Conservation (phyloP, 2,888 invertebrate species). For the Abrostola tripartita region DNA sequence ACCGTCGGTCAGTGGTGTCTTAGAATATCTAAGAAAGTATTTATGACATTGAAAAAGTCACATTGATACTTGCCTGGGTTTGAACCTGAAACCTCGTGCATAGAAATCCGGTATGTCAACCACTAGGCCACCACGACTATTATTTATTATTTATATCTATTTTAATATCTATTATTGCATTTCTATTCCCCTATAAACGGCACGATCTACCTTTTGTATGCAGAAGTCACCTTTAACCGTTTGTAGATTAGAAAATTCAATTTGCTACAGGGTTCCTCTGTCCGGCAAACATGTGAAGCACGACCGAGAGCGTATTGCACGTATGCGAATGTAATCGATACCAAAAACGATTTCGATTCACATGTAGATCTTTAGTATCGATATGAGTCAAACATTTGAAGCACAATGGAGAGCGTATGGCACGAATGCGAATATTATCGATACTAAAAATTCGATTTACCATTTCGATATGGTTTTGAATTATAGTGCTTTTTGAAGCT, state of each 20-base stretch:
- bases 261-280: constrained; percentile 29
- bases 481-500: too few relatives aligned
- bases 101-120: too few relatives aligned
- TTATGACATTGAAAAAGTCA: too few relatives aligned
- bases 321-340: constrained; percentile 33
- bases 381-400: constrained; percentile 7
- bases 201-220: constrained; percentile 34
- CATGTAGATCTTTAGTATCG: constrained; percentile 27
- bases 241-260: constrained; percentile 53
- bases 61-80: too few relatives aligned
- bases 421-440: too few relatives aligned
- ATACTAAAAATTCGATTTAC: too few relatives aligned
- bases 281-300: constrained; percentile 34
- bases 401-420: neutral
- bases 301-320: constrained; percentile 14
- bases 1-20: too few relatives aligned
- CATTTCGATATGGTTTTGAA: too few relatives aligned
- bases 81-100: too few relatives aligned
- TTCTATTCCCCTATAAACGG: constrained; percentile 36
- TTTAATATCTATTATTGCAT: constrained; percentile 20
- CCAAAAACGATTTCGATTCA: constrained; percentile 28
- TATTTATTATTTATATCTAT: constrained; percentile 18
- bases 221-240: constrained; percentile 46
- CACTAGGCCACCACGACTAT: too few relatives aligned
- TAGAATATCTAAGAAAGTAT: too few relatives aligned